Evolutionary conservation across 2,113 vertebrate species (phyloP).

Genomic region (Delphinapterus leucas): DNA sequence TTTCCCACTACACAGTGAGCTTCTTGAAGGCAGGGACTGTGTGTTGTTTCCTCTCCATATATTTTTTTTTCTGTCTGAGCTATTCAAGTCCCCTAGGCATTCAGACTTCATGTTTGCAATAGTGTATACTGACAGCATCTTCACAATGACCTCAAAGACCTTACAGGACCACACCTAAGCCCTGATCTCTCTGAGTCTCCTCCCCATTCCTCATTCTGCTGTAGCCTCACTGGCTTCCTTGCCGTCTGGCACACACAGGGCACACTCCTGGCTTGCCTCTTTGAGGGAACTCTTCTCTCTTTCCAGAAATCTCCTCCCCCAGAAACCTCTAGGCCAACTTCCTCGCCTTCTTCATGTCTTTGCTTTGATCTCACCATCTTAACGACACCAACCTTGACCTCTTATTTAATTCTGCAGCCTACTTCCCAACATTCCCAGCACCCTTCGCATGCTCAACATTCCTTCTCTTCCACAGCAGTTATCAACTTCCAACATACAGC

Average conservation of each 20-base stretch:
- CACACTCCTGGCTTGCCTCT: background rate
- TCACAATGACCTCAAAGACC: background rate
- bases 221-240: background rate
- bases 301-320: background rate
- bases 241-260: background rate
- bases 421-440: background rate
- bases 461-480: background rate
- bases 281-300: background rate
- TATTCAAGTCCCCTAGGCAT: background rate
- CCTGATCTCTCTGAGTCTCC: background rate
- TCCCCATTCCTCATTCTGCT: background rate
- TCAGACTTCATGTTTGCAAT: background rate
- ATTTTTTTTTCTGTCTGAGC: background rate
- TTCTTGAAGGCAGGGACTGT: background rate
- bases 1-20: background rate
- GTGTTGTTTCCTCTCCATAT: background rate
- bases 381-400: background rate
- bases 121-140: background rate
- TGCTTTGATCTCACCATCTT: background rate
- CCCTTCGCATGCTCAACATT: background rate
- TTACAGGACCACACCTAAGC: background rate
- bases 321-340: background rate
- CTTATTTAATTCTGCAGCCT: background rate
- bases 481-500: rapidly evolving
- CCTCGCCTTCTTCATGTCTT: background rate